Evolutionary conservation across 2,888 invertebrate species (phyloP).

Genomic region (Spilosoma lubricipeda): DNA sequence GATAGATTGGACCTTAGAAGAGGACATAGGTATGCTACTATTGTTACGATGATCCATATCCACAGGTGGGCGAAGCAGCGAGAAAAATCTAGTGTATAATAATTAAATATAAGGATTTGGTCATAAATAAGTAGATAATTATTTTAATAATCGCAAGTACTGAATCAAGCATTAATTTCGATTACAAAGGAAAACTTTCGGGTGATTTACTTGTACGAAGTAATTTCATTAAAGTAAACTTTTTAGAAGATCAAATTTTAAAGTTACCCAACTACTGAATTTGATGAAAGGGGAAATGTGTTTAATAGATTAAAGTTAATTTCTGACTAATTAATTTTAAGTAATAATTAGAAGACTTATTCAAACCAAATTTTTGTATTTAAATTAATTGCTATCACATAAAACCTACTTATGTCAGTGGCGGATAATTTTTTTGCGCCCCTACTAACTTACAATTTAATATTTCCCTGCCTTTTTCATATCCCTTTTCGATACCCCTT

Average conservation of each 20-base stretch:
- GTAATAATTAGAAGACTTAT: conserved; percentile 3
- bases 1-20: too few species aligned
- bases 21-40: too few species aligned
- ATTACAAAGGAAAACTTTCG: conserved; percentile 16
- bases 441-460: too few species aligned
- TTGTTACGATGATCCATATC: too few species aligned
- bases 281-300: background rate
- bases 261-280: conserved; percentile 1
- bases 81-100: too few species aligned
- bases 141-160: conserved; percentile 2
- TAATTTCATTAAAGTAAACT: conserved; percentile 33
- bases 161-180: conserved; percentile 6
- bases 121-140: background rate
- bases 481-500: too few species aligned
- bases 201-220: conserved; percentile 26
- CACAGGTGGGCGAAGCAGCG: too few species aligned
- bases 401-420: background rate
- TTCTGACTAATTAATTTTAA: background rate
- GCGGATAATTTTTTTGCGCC: too few species aligned
- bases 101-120: background rate
- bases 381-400: background rate
- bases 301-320: background rate
- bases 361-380: background rate
- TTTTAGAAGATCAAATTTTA: conserved; percentile 20
- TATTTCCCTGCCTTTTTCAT: too few species aligned